These are phyloP conservation scores for Loris lydekkerianus DNA, from an alignment of 2,797 vertebrate species.

Conservation along the genomic window DNA sequence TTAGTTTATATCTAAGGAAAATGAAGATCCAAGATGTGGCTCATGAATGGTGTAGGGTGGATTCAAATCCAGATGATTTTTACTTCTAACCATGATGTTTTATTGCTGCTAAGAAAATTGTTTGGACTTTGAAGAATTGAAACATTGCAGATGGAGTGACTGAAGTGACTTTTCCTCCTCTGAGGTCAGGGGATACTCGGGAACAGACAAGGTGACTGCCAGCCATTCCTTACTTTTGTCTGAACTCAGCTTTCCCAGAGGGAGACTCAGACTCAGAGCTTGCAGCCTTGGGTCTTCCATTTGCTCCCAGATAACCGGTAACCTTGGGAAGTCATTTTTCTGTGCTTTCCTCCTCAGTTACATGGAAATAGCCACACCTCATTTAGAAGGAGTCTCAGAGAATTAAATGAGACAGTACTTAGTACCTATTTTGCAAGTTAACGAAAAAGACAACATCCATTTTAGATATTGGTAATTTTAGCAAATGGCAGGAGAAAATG, in stretches of 20 bases:
- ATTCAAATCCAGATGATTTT: neutral
- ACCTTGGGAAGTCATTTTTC: neutral
- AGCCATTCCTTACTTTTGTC: neutral
- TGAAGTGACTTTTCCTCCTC: neutral
- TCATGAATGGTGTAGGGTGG: neutral
- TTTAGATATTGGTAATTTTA: neutral
- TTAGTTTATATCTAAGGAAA: neutral
- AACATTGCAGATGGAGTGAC: accelerated
- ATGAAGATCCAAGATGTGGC: neutral
- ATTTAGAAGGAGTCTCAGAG: neutral
- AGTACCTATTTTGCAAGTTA: neutral
- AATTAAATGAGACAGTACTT: neutral
- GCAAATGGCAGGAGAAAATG: neutral
- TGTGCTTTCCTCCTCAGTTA: neutral
- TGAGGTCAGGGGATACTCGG: neutral
- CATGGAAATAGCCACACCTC: neutral
- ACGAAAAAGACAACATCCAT: neutral
- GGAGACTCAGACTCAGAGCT: neutral
- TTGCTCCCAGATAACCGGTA: neutral
- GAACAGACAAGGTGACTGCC: neutral
- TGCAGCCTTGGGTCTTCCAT: neutral
- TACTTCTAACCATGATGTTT: neutral
- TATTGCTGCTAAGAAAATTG: neutral
- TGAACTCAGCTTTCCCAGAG: neutral
- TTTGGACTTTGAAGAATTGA: neutral